These are phyloP conservation scores for Prochilodus magdalenae DNA, from an alignment of 2,113 vertebrate species.

Conservation along the genomic window DNA sequence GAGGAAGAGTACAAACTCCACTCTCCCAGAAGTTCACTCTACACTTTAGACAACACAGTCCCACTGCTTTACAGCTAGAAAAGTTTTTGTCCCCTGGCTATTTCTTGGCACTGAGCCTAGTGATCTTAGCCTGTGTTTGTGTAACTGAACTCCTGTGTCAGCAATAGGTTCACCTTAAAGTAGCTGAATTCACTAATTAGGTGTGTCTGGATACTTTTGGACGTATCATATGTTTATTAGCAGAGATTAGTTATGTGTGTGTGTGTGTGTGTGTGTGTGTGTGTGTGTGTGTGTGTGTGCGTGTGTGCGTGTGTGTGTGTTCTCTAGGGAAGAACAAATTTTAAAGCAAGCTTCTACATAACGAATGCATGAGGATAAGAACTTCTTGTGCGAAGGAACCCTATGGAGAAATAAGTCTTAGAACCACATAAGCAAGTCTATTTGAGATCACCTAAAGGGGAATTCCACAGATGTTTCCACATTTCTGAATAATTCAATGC, in stretches of 20 bases:
- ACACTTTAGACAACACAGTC: too few species aligned
- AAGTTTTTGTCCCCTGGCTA: too few species aligned
- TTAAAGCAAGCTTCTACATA: constrained; percentile 14
- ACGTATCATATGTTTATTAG: too few species aligned
- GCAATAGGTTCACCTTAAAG: too few species aligned
- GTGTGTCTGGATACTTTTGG: too few species aligned
- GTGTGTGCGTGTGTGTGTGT: not conserved
- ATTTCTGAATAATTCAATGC: too few species aligned
- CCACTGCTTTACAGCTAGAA: too few species aligned
- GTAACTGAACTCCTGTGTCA: too few species aligned
- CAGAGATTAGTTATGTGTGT: not conserved
- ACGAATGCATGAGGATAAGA: not conserved
- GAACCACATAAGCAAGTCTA: not conserved
- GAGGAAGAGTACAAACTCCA: not conserved
- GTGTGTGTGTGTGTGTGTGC: not conserved
- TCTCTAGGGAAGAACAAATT: constrained; percentile 43
- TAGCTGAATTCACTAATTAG: too few species aligned
- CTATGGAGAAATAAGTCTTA: not conserved
- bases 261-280: constrained; percentile 6
- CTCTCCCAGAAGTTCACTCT: not conserved
- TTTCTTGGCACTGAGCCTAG: too few species aligned
- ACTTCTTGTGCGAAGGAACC: not conserved
- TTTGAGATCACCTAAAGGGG: not conserved
- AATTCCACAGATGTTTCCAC: too few species aligned
- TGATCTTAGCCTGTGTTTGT: not conserved